These are phyloP conservation scores for Meloidogyne chitwoodi DNA, from an alignment of 1,140 invertebrate species.

Conservation along the genomic window DNA sequence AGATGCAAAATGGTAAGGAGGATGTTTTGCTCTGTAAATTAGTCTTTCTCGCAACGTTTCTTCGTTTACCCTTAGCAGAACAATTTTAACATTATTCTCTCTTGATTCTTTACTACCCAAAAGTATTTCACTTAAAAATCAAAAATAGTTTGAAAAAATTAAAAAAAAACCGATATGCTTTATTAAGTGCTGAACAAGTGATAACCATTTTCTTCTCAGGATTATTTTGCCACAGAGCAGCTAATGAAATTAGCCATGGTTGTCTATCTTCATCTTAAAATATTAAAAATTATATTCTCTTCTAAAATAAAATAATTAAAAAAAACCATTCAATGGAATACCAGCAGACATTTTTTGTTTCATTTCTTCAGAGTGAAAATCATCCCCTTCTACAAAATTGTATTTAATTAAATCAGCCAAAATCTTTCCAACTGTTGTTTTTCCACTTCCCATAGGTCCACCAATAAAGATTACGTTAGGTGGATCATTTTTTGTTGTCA, in stretches of 20 bases:
- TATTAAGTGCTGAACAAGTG: constrained; percentile 31
- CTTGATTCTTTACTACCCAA: neutral
- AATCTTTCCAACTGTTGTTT: constrained; percentile 15
- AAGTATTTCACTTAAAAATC: neutral
- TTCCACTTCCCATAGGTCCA: constrained; percentile 22
- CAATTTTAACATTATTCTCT: neutral
- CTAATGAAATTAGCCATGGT: constrained; percentile 18
- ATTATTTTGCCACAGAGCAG: neutral
- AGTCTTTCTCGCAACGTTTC: neutral
- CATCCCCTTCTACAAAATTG: constrained; percentile 24
- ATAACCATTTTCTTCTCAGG: constrained; percentile 7
- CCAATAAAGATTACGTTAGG: constrained; percentile 26
- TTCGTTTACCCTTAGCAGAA: constrained; percentile 6
- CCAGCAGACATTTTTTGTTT: constrained; percentile 32
- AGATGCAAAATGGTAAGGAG: constrained; percentile 12
- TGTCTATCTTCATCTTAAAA: constrained; percentile 24
- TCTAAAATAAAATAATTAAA: neutral
- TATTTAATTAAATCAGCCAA: constrained; percentile 13
- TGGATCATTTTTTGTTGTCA: neutral
- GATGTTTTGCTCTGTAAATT: neutral
- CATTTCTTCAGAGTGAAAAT: constrained; percentile 26
- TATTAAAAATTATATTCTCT: no score
- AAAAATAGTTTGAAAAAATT: neutral
- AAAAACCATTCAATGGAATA: constrained; percentile 17
- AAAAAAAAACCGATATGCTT: constrained; percentile 6